Conservation (phyloP, 2,113 vertebrate genomes). For the Tupaia tana region DNA sequence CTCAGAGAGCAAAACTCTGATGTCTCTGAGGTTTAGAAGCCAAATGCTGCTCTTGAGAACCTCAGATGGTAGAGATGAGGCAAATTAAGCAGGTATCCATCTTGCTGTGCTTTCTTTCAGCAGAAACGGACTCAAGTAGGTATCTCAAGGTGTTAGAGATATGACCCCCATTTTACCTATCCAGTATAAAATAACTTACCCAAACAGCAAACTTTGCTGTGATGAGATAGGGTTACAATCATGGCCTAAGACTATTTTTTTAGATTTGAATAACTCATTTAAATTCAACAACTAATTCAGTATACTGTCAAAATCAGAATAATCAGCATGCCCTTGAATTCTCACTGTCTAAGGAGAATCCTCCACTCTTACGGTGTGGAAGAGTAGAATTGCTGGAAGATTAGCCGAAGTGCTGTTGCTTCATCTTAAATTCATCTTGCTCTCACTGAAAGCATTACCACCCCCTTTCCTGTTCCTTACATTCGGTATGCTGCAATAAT, state of each 20-base stretch:
- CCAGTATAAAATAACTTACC: neutral
- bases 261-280: neutral
- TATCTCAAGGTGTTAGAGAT: neutral
- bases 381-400: constrained; percentile 28
- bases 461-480: constrained; percentile 59
- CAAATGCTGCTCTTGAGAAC: neutral
- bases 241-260: neutral
- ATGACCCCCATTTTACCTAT: neutral
- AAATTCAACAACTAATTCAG: neutral
- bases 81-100: neutral
- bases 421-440: constrained; percentile 35
- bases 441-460: constrained; percentile 25
- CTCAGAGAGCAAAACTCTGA: neutral
- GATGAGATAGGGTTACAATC: neutral
- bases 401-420: constrained; percentile 32
- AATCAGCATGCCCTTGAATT: neutral
- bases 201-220: constrained; percentile 3
- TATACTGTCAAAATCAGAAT: neutral
- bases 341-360: neutral
- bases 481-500: constrained; percentile 34
- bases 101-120: neutral
- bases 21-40: neutral
- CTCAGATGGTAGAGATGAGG: neutral
- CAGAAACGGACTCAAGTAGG: neutral
- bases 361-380: neutral